A percentile compares a stretch with the other conserved stretches of the same genome.
phyloP scores from a whole-genome alignment of 2,888 invertebrate genomes.

The Seira ritae region DNA sequence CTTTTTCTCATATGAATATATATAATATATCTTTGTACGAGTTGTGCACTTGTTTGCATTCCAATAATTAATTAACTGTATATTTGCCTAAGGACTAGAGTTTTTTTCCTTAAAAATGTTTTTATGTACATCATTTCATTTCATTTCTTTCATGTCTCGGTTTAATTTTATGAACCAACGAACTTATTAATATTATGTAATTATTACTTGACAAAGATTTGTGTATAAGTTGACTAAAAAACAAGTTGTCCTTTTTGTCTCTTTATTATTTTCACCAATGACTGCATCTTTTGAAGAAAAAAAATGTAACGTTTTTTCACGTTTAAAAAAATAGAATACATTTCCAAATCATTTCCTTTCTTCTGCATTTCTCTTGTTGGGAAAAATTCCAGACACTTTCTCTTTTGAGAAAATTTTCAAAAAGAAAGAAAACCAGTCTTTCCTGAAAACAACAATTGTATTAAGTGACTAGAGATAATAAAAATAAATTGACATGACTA shows the following conservation, averaged over 20 bases:
- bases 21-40: constrained; percentile 58
- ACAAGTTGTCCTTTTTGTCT: background rate
- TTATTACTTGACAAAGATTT: background rate
- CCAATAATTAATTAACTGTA: constrained; percentile 49
- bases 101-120: background rate
- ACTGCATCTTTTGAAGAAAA: background rate
- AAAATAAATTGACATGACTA: background rate
- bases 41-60: constrained; percentile 66
- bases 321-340: background rate
- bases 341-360: no score
- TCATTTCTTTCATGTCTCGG: no score
- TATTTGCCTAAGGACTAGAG: background rate
- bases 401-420: no score
- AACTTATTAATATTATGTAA: background rate
- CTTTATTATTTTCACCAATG: no score
- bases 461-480: background rate
- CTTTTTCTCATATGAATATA: background rate
- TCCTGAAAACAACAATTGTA: no score
- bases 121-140: background rate
- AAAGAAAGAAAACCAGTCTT: no score
- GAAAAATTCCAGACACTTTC: no score
- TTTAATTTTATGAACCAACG: background rate
- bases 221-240: no score
- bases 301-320: background rate
- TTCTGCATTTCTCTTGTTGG: no score